A percentile compares a stretch with the other conserved stretches of the same genome.
Evolutionary conservation across 2,797 vertebrate species (phyloP).

Genomic region (Protonibea diacanthus): DNA sequence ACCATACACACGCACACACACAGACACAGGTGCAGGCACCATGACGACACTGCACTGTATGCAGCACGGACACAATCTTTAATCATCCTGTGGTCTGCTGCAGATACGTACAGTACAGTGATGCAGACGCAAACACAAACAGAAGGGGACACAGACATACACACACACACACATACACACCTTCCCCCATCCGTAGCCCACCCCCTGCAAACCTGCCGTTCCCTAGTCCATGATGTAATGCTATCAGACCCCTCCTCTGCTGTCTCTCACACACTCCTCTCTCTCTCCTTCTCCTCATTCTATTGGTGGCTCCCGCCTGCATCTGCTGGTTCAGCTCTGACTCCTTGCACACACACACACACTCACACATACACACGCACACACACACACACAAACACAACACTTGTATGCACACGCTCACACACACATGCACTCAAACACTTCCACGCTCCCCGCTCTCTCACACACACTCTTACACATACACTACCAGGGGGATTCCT

Average conservation of each 20-base stretch:
- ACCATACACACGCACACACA: slow-evolving; percentile 29
- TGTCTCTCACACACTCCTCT: slow-evolving; percentile 71
- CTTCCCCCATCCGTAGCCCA: slow-evolving; percentile 74
- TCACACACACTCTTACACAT: slow-evolving; percentile 77
- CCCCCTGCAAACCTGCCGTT: slow-evolving; percentile 79
- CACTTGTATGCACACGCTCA: slow-evolving; percentile 26
- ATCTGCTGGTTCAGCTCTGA: slow-evolving; percentile 83
- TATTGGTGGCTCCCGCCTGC: slow-evolving; percentile 81
- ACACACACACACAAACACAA: slow-evolving; percentile 20
- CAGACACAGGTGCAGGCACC: slow-evolving; percentile 67
- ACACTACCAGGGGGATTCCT: slow-evolving; percentile 81
- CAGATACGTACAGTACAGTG: slow-evolving; percentile 67
- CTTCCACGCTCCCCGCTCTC: slow-evolving; percentile 34
- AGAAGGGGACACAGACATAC: slow-evolving; percentile 33
- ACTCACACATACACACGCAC: slow-evolving; percentile 25
- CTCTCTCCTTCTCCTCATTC: slow-evolving; percentile 67
- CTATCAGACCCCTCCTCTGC: slow-evolving; percentile 81
- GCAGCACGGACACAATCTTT: slow-evolving; percentile 66
- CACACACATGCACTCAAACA: slow-evolving; percentile 22
- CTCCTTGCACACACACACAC: slow-evolving; percentile 53
- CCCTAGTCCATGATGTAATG: slow-evolving; percentile 85
- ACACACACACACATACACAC: slow-evolving; percentile 63
- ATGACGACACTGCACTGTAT: slow-evolving; percentile 68
- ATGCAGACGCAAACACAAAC: slow-evolving; percentile 68
- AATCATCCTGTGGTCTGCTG: slow-evolving; percentile 75